These are phyloP conservation scores for Caenorhabditis becei DNA, from an alignment of 2,888 invertebrate species.

Conservation along the genomic window DNA sequence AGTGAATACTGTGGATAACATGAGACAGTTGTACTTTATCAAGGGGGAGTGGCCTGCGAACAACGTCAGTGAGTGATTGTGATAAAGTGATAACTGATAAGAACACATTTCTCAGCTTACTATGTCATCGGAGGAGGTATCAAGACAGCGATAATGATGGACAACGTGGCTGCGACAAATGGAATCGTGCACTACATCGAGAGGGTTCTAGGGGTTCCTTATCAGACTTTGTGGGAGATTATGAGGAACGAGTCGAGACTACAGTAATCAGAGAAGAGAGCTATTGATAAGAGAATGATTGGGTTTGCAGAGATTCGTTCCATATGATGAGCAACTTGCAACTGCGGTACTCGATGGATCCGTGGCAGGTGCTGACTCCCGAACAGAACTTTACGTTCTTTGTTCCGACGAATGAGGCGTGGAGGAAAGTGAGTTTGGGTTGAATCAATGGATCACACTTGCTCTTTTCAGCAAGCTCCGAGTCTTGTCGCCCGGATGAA, in stretches of 20 bases:
- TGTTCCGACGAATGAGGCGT: constrained; percentile 92
- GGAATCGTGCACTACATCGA: constrained; percentile 82
- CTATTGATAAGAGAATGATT: too few species aligned
- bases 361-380: constrained; percentile 81
- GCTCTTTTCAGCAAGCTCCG: constrained; percentile 66
- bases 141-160: constrained; percentile 79
- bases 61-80: constrained; percentile 79
- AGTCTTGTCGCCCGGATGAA: constrained; percentile 75
- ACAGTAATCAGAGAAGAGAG: constrained; percentile 64
- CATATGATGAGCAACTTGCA: constrained; percentile 79
- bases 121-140: constrained; percentile 82
- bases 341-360: constrained; percentile 80
- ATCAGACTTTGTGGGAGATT: constrained; percentile 80
- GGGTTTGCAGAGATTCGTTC: constrained; percentile 73
- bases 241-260: constrained; percentile 79
- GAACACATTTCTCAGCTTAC: constrained; percentile 76
- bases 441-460: neutral
- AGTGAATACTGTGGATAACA: constrained; percentile 81
- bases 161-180: constrained; percentile 81
- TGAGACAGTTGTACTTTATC: constrained; percentile 80
- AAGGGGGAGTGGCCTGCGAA: constrained; percentile 82
- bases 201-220: constrained; percentile 81
- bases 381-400: constrained; percentile 89
- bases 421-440: constrained; percentile 85
- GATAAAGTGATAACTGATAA: neutral